phyloP scores from a whole-genome alignment of 2,888 invertebrate species.

The Rosalia funebris region DNA sequence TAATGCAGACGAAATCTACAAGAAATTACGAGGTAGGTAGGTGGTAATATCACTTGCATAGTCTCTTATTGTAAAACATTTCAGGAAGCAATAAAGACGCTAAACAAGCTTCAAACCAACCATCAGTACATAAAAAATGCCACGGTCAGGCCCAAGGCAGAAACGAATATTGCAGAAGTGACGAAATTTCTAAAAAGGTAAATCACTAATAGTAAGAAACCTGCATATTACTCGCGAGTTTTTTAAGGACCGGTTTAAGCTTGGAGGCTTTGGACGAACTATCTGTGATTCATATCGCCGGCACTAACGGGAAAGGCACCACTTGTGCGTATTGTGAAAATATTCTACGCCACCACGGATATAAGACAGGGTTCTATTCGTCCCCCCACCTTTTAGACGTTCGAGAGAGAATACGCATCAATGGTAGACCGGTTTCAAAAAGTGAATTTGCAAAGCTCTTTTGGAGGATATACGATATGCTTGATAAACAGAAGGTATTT shows the following conservation, averaged over 20 bases:
- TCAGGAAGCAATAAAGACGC: constrained; percentile 18
- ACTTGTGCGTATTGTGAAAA: constrained; percentile 94
- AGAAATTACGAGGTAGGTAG: constrained; percentile 13
- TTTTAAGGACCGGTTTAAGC: constrained; percentile 70
- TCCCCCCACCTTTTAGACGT: constrained; percentile 96
- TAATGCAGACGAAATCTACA: background rate
- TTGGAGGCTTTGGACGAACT: constrained; percentile 75
- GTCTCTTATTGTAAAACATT: background rate
- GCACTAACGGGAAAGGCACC: constrained; percentile 98
- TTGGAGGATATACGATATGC: constrained; percentile 78
- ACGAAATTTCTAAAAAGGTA: constrained; percentile 18
- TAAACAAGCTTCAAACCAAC: constrained; percentile 20
- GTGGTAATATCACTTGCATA: background rate
- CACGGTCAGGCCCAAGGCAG: constrained; percentile 3
- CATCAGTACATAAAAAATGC: constrained; percentile 18
- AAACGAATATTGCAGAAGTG: constrained; percentile 13
- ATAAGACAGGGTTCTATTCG: constrained; percentile 92
- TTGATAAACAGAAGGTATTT: constrained; percentile 66
- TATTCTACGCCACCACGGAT: constrained; percentile 84
- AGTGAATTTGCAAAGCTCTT: constrained; percentile 82
- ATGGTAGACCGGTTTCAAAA: constrained; percentile 81
- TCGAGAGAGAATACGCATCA: constrained; percentile 89
- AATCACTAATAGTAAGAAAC: too few relatives aligned
- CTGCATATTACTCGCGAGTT: too few relatives aligned
- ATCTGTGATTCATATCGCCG: constrained; percentile 93